Conservation (phyloP, 2,797 vertebrate species). For the Halcyon leucocephala region DNA sequence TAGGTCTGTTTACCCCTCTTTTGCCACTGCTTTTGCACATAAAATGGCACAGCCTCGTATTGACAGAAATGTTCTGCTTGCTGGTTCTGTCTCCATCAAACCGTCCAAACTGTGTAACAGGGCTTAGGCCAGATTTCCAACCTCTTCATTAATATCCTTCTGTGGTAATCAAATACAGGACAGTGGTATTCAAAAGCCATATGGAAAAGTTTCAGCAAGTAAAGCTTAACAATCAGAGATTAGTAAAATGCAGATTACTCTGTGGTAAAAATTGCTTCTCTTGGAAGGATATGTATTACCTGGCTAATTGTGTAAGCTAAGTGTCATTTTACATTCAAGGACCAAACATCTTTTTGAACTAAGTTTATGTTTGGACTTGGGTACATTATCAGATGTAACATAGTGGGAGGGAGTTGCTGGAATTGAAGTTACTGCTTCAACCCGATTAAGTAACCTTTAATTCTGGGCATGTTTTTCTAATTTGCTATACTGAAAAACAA, state of each 20-base stretch:
- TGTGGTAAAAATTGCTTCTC: constrained; percentile 51
- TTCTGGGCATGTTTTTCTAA: constrained; percentile 79
- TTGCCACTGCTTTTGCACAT: neutral
- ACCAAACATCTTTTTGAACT: constrained; percentile 75
- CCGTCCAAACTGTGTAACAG: constrained; percentile 20
- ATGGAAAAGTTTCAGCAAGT: constrained; percentile 63
- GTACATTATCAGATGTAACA: constrained; percentile 76
- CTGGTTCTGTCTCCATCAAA: neutral
- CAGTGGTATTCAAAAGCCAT: constrained; percentile 47
- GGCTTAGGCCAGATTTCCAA: constrained; percentile 13
- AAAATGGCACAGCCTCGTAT: neutral
- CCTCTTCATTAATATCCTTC: constrained; percentile 52
- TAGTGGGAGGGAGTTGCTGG: constrained; percentile 66
- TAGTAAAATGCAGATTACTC: constrained; percentile 58
- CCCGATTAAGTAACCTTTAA: constrained; percentile 76
- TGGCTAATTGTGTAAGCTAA: constrained; percentile 68
- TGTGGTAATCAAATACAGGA: constrained; percentile 67
- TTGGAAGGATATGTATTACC: constrained; percentile 62
- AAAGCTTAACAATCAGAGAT: constrained; percentile 47
- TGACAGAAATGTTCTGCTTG: neutral
- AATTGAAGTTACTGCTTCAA: constrained; percentile 69
- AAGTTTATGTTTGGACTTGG: constrained; percentile 76
- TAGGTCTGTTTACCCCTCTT: constrained; percentile 6
- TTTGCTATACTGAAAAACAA: constrained; percentile 77
- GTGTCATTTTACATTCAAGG: constrained; percentile 72